Conservation (phyloP, 2,888 invertebrate genomes). For the Stramonita haemastoma region DNA sequence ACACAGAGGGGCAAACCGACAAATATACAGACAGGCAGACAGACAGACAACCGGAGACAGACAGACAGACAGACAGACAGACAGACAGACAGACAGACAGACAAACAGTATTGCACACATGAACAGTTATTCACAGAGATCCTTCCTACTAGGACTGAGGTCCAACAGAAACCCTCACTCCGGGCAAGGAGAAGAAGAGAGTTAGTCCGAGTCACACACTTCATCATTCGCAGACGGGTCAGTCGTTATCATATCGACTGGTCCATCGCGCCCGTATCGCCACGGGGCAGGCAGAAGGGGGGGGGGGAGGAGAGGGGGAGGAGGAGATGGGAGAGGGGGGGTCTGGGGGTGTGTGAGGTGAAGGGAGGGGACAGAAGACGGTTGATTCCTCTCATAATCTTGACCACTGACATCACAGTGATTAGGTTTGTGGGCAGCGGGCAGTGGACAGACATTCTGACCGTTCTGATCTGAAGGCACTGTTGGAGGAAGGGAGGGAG, state of each 20-base stretch:
- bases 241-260: slow-evolving; percentile 26
- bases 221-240: not conserved
- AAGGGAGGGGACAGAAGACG: no score
- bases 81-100: not conserved
- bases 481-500: not conserved
- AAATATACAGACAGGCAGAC: not conserved
- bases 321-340: no score
- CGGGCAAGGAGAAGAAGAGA: not conserved
- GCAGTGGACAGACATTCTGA: not conserved
- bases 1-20: no score
- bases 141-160: not conserved
- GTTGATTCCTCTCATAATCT: slow-evolving; percentile 7
- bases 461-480: not conserved
- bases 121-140: not conserved
- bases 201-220: not conserved
- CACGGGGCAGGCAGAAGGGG: not conserved
- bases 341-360: no score
- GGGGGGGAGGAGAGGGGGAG: not conserved
- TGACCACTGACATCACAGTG: slow-evolving; percentile 18
- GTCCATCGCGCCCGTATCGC: not conserved
- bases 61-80: not conserved
- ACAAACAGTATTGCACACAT: not conserved
- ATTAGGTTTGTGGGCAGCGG: not conserved
- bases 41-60: not conserved
- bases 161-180: not conserved